Percentiles rank a stretch among this genome's conserved stretches.
These are phyloP conservation scores for Thera britannica DNA, from an alignment of 2,888 invertebrate genomes.

Conservation along the genomic window DNA sequence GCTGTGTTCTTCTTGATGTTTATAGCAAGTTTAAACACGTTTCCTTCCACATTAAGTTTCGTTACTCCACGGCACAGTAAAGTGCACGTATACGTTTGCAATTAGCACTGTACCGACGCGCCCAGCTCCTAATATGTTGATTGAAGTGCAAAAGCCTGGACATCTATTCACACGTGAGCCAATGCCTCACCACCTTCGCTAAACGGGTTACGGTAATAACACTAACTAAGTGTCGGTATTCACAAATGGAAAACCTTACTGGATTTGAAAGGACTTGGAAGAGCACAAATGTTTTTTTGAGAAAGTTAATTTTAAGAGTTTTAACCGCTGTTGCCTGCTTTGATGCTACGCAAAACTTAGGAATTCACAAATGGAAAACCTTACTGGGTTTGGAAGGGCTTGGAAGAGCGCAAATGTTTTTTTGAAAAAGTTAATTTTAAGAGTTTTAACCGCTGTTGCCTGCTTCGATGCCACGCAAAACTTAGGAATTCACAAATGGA, in stretches of 20 bases:
- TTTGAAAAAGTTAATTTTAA: too few relatives aligned
- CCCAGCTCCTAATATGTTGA: slow-evolving; percentile 76
- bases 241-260: slow-evolving; percentile 2
- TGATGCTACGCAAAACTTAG: too few relatives aligned
- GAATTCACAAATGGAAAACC: slow-evolving; percentile 5
- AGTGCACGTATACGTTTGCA: slow-evolving; percentile 30
- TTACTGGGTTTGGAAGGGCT: background rate
- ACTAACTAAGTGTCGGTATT: slow-evolving; percentile 27
- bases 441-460: too few relatives aligned
- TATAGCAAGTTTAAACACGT: too few relatives aligned
- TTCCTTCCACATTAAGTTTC: background rate
- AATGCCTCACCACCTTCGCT: slow-evolving; percentile 19
- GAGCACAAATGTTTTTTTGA: too few relatives aligned
- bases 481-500: slow-evolving; percentile 4
- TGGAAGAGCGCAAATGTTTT: background rate
- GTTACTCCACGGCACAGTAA: slow-evolving; percentile 21
- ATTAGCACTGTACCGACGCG: slow-evolving; percentile 60
- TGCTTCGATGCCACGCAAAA: too few relatives aligned
- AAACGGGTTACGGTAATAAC: slow-evolving; percentile 30
- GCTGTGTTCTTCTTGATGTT: too few relatives aligned
- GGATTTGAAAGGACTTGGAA: background rate
- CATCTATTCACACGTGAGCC: slow-evolving; percentile 33
- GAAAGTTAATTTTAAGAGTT: too few relatives aligned
- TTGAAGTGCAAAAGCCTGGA: slow-evolving; percentile 79
- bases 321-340: too few relatives aligned